Conservation (phyloP, 2,113 vertebrate species). For the Scatophagus argus region DNA sequence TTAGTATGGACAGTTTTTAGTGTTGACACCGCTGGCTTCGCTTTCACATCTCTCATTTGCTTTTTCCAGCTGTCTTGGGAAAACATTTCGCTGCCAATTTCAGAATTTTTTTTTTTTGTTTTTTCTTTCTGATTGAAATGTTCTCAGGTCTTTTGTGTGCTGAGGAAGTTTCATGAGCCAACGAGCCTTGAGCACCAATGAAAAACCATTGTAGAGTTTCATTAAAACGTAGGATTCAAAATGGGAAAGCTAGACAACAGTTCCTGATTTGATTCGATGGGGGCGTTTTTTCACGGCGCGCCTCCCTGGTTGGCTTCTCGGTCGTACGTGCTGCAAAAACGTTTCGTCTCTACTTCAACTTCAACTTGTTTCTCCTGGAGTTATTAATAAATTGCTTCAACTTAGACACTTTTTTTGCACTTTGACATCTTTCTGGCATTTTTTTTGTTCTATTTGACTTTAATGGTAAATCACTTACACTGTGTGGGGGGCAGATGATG, state of each 20-base stretch:
- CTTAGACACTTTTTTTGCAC: not conserved
- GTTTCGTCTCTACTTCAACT: not conserved
- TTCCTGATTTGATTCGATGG: not conserved
- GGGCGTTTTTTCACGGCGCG: not conserved
- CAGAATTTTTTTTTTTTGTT: not conserved
- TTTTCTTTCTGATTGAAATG: constrained; percentile 14
- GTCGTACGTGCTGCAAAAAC: not conserved
- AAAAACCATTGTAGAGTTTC: not conserved
- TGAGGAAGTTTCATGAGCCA: constrained; percentile 20
- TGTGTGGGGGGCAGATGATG: not conserved
- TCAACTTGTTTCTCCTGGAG: not conserved
- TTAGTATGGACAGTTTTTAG: constrained; percentile 70
- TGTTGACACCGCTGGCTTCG: constrained; percentile 67
- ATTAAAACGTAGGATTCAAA: constrained; percentile 4
- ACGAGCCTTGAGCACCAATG: not conserved
- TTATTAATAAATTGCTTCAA: not conserved
- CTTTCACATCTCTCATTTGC: constrained; percentile 64
- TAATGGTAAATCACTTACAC: constrained; percentile 1
- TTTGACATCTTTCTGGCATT: not conserved
- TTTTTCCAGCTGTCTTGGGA: constrained; percentile 52
- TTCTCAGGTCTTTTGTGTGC: constrained; percentile 25
- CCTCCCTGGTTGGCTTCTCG: not conserved
- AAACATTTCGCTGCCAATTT: constrained; percentile 53
- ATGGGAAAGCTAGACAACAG: not conserved
- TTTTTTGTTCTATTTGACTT: not conserved